Conservation (phyloP, 2,797 vertebrate genomes). For the Sciurus vulgaris region DNA sequence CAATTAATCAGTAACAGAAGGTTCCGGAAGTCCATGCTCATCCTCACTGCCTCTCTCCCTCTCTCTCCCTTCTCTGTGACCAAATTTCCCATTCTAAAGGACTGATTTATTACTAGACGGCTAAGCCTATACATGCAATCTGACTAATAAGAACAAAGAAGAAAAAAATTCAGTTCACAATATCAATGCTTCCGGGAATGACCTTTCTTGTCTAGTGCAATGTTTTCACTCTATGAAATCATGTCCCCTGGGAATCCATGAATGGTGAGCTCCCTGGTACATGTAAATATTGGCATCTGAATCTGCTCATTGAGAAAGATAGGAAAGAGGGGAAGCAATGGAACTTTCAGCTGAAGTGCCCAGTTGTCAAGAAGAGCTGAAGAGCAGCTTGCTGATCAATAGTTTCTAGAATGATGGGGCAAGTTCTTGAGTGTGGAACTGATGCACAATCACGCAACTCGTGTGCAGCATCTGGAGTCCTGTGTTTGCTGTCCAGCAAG, state of each 20-base stretch:
- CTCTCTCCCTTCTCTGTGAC: not conserved
- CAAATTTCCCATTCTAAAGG: not conserved
- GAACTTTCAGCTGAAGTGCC: not conserved
- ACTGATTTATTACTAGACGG: not conserved
- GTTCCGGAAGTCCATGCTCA: not conserved
- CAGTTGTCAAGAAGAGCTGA: not conserved
- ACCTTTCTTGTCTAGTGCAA: not conserved
- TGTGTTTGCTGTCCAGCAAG: not conserved
- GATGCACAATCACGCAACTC: not conserved
- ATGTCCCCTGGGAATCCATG: not conserved
- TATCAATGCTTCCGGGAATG: not conserved
- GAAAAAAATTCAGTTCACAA: not conserved
- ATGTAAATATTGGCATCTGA: not conserved
- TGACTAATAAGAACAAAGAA: not conserved
- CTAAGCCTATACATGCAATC: not conserved
- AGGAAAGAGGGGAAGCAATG: not conserved
- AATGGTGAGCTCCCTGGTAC: not conserved
- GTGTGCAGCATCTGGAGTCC: not conserved
- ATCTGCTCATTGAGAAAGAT: not conserved
- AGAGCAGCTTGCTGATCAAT: not conserved
- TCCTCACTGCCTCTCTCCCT: not conserved
- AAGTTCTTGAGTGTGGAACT: not conserved
- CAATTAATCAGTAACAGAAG: not conserved
- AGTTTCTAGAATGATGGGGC: not conserved
- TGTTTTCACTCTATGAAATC: not conserved